phyloP scores from a whole-genome alignment of 2,888 invertebrate genomes.

The Scaptomyza tumidula region DNA sequence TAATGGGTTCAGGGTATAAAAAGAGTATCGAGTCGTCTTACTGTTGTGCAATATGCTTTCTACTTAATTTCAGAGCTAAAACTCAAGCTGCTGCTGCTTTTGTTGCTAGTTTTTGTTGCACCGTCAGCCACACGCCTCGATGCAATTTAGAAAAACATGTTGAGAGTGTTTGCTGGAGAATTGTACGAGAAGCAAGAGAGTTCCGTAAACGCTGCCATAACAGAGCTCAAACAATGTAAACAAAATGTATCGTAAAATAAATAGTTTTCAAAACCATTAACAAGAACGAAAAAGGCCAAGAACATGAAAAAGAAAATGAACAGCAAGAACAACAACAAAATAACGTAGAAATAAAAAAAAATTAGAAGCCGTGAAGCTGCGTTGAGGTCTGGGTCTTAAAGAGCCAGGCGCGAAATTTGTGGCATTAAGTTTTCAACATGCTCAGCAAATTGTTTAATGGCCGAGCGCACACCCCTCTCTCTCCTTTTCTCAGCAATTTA shows the following conservation, averaged over 20 bases:
- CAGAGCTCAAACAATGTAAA: constrained; percentile 65
- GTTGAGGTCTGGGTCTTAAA: constrained; percentile 33
- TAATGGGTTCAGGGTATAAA: no score
- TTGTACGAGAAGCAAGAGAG: constrained; percentile 1
- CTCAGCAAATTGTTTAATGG: constrained; percentile 65
- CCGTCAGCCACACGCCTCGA: constrained; percentile 50
- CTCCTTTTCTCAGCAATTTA: not conserved
- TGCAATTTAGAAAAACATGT: constrained; percentile 71
- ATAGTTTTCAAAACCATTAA: constrained; percentile 73
- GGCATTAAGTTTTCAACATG: constrained; percentile 68
- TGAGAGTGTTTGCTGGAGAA: constrained; percentile 33
- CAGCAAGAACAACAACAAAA: not conserved
- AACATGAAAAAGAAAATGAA: constrained; percentile 7
- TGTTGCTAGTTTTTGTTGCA: constrained; percentile 26
- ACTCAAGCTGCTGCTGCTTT: constrained; percentile 16
- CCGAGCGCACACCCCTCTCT: constrained; percentile 2
- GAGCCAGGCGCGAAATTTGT: constrained; percentile 57
- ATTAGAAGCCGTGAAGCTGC: constrained; percentile 36
- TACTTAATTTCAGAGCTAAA: constrained; percentile 18
- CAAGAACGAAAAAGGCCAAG: constrained; percentile 29
- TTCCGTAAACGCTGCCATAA: constrained; percentile 42
- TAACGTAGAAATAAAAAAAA: constrained; percentile 8
- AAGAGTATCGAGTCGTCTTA: constrained; percentile 16
- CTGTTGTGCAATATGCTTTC: not conserved
- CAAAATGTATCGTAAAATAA: constrained; percentile 78